phyloP scores from a whole-genome alignment of 2,113 vertebrate species.

The Dissostichus mawsoni region DNA sequence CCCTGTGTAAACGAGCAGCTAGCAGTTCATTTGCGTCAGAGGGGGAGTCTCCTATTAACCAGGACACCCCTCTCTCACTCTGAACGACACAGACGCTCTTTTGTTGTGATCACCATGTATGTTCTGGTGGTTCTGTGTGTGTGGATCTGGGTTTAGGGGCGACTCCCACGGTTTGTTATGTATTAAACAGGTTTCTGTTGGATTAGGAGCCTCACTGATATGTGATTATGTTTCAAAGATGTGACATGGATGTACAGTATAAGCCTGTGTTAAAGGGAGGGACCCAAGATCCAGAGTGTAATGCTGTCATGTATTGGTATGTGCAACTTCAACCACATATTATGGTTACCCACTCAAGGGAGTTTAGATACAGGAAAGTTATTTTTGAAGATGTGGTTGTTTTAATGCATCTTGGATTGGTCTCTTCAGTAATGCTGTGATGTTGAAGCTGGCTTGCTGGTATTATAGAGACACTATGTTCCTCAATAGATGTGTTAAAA shows the following conservation, averaged over 20 bases:
- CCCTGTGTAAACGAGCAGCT: constrained; percentile 57
- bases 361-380: not conserved
- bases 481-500: constrained; percentile 1
- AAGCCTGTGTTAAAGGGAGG: not conserved
- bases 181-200: constrained; percentile 46
- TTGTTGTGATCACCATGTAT: constrained; percentile 41
- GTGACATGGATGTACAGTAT: constrained; percentile 2
- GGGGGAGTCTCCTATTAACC: constrained; percentile 46
- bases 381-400: too few species aligned
- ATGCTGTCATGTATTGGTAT: not conserved
- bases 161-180: constrained; percentile 24
- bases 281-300: not conserved
- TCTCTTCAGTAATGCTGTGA: constrained; percentile 28
- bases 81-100: constrained; percentile 62
- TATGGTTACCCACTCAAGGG: not conserved
- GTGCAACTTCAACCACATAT: not conserved
- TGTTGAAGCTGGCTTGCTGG: not conserved
- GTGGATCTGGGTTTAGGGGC: not conserved
- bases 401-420: constrained; percentile 25
- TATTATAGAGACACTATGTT: not conserved
- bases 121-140: constrained; percentile 30
- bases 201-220: constrained; percentile 36
- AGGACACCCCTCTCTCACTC: constrained; percentile 25
- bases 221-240: constrained; percentile 34
- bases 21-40: constrained; percentile 57